Conservation (phyloP, 30 jellyfish, hydroid and myxozoan genomes). For the Catostylus mosaicus region DNA sequence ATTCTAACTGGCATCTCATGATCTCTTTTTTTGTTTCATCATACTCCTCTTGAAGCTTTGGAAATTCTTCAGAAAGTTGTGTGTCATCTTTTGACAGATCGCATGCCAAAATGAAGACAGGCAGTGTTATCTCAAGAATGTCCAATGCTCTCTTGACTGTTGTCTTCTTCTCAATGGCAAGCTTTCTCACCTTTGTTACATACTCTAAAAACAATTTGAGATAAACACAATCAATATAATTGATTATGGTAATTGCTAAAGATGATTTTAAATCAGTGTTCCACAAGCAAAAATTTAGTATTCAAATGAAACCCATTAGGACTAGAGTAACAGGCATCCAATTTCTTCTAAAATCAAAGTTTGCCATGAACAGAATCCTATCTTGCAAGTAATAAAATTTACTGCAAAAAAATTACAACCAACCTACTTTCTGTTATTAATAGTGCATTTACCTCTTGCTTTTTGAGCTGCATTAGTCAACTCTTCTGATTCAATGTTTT, state of each 20-base stretch:
- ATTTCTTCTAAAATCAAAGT: no score
- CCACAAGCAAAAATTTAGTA: no score
- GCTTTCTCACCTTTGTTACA: slow-evolving; percentile 20
- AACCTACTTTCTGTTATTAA: no score
- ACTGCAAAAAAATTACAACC: no score
- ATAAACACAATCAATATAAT: no score
- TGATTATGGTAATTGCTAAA: no score
- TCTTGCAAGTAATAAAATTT: no score
- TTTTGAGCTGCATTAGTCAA: slow-evolving; percentile 19
- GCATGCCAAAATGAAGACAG: slow-evolving; percentile 42
- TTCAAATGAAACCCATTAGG: no score
- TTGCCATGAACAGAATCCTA: no score
- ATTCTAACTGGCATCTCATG: slow-evolving; percentile 22
- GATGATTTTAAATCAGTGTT: no score
- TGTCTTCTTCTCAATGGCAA: slow-evolving; percentile 48
- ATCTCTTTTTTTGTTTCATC: slow-evolving; percentile 30
- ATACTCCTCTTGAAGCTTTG: slow-evolving; percentile 44
- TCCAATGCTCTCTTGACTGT: slow-evolving; percentile 64
- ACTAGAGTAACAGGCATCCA: no score
- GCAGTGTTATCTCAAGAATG: slow-evolving; percentile 44
- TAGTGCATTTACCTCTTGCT: slow-evolving; percentile 49
- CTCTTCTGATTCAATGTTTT: slow-evolving; percentile 10
- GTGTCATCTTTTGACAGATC: slow-evolving; percentile 30
- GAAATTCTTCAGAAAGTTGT: slow-evolving; percentile 36
- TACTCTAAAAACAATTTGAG: slow-evolving; percentile 4